A percentile compares a stretch with the other conserved stretches of the same genome.
Conservation (phyloP, 1,140 invertebrate genomes). For the Nebria ingens region DNA sequence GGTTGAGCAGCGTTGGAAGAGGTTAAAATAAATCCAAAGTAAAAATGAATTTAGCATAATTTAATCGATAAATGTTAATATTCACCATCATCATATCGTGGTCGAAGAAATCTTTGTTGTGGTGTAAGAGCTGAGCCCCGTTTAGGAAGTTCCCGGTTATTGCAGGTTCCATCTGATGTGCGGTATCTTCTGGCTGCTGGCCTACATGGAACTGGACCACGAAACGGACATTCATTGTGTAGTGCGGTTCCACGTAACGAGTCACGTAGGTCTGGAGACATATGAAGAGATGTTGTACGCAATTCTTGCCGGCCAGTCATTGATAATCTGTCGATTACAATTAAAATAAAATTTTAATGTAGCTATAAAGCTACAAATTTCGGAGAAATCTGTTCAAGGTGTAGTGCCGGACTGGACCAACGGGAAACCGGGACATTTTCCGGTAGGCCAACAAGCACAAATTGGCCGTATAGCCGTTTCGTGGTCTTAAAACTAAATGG, state of each 20-base stretch:
- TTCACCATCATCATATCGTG: conserved; percentile 72
- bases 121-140: conserved; percentile 77
- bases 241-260: conserved; percentile 40
- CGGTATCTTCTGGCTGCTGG: conserved; percentile 54
- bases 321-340: neutral
- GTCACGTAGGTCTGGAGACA: conserved; percentile 17
- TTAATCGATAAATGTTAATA: neutral
- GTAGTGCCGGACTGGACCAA: no score
- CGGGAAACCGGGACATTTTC: no score
- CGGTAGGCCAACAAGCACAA: no score
- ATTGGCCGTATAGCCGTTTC: no score
- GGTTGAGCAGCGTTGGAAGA: no score
- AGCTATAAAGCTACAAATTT: no score
- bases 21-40: neutral
- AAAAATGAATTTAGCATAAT: neutral
- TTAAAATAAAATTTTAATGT: neutral
- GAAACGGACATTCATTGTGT: conserved; percentile 50
- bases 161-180: conserved; percentile 77
- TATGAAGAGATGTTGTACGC: neutral
- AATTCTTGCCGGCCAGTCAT: neutral
- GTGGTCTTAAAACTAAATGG: no score
- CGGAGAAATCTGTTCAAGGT: no score
- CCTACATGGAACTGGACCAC: conserved; percentile 46
- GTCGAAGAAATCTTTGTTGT: conserved; percentile 68
- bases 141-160: conserved; percentile 60